Evolutionary conservation across 2,888 invertebrate species (phyloP).

Genomic region (Prenolepis imparis): DNA sequence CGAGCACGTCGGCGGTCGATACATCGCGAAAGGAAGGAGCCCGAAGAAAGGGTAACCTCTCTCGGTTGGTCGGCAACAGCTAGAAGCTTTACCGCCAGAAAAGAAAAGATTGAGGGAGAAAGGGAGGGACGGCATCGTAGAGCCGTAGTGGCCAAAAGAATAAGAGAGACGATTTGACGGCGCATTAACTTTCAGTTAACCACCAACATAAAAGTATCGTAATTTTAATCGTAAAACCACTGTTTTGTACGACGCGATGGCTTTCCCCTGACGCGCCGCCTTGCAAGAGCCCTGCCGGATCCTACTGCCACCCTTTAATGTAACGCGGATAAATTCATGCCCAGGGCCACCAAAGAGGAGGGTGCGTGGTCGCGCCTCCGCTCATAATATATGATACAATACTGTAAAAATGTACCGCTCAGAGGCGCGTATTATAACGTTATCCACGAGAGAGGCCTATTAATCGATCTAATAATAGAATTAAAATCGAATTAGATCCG

Average conservation of each 20-base stretch:
- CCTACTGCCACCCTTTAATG: slow-evolving; percentile 64
- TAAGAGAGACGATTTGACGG: slow-evolving; percentile 75
- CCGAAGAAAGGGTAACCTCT: background rate
- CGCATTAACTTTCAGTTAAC: slow-evolving; percentile 83
- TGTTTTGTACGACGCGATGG: slow-evolving; percentile 65
- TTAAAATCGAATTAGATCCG: slow-evolving; percentile 81
- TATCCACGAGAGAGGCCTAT: slow-evolving; percentile 55
- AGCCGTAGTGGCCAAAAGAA: slow-evolving; percentile 40
- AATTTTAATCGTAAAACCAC: slow-evolving; percentile 81
- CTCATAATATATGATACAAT: slow-evolving; percentile 28
- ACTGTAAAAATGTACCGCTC: background rate
- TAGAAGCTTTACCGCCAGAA: slow-evolving; percentile 22
- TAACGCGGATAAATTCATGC: slow-evolving; percentile 78
- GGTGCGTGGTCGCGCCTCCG: slow-evolving; percentile 15
- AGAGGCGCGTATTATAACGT: slow-evolving; percentile 20
- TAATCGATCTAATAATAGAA: slow-evolving; percentile 73
- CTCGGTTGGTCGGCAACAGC: background rate
- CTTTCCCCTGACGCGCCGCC: slow-evolving; percentile 24
- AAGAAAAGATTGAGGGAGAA: slow-evolving; percentile 1
- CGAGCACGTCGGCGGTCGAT: background rate
- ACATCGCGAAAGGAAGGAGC: background rate
- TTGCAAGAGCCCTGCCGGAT: background rate
- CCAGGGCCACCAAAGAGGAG: slow-evolving; percentile 80
- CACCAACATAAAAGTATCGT: slow-evolving; percentile 81
- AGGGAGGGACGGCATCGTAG: background rate